Base-by-base conservation (phyloP, 2,797 vertebrate genomes). In the Esox masquinongy region DNA sequence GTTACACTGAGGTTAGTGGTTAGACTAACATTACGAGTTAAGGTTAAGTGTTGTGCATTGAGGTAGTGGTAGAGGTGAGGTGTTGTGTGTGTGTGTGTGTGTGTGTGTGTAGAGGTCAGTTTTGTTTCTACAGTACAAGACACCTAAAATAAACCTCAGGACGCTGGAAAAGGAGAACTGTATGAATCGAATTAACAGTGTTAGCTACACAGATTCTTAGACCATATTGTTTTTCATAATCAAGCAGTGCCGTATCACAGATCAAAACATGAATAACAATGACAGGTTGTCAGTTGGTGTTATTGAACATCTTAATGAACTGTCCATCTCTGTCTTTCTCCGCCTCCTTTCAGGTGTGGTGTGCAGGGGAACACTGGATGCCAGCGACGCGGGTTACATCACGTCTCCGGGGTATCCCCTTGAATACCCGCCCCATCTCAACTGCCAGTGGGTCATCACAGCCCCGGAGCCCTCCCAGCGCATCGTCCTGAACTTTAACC, bases 401-500 rank as follows among this genome's bases (percentile, higher is more conserved):
- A 99, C 97, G 74, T 98, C 98, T 0, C 97, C 97, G 0, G 97
- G 96, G n/a, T 99, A 99, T 88, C 98, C 98, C 0, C 95, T 97
- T 81, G 97, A 99, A 90, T 99, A 99, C 85, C 97, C 97, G 0
- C 95, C 98, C 72, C 96, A 99, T 89, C 97, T 97, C 94, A 97
- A 95, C 93, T 99, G 98, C 0, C 95, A 95, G 84, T 99, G 98
- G 98, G 85, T 99, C 88, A 96, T 99, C 90, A 97, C 96, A 0
- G 93, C 96, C 4, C 97, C 97, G 0, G 97, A 99, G 85, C 87
- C 95, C 59, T 97, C 96, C 14, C 97, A 99, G 87, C 97, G 97
- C 92, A 98, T 99, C 68, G 95, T 97, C 83, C 96, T 99, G 85
- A 99, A 99, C 94, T 99, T 99, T 90, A 99, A 99, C 91, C 98